These are phyloP conservation scores for Heliconius nattereri DNA, from an alignment of 1,140 invertebrate genomes.

Conservation along the genomic window DNA sequence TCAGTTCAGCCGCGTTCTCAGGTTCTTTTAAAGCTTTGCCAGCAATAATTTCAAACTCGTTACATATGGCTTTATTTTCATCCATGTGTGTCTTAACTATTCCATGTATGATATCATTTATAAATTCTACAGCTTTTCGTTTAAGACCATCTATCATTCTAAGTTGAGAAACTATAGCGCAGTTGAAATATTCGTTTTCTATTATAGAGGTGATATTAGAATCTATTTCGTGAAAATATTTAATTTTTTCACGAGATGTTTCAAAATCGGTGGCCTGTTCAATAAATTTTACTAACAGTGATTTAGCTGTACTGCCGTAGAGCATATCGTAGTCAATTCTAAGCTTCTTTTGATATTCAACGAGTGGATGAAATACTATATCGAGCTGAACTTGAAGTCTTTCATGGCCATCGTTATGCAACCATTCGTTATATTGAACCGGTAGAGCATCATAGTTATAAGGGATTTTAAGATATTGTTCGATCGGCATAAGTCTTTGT, in stretches of 20 bases:
- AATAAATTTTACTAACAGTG: slow-evolving; percentile 60
- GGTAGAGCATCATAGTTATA: slow-evolving; percentile 68
- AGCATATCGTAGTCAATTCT: slow-evolving; percentile 67
- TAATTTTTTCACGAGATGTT: slow-evolving; percentile 82
- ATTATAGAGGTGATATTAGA: slow-evolving; percentile 82
- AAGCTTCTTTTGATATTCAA: slow-evolving; percentile 65
- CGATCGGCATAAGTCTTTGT: slow-evolving; percentile 78
- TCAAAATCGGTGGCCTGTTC: slow-evolving; percentile 76
- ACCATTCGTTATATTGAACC: slow-evolving; percentile 73
- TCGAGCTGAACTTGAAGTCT: slow-evolving; percentile 68
- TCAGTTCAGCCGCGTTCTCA: slow-evolving; percentile 85
- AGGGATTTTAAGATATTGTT: slow-evolving; percentile 73
- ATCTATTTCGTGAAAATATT: slow-evolving; percentile 83
- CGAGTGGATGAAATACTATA: slow-evolving; percentile 64
- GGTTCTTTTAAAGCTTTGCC: slow-evolving; percentile 84
- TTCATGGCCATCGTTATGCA: slow-evolving; percentile 67
- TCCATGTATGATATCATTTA: slow-evolving; percentile 70
- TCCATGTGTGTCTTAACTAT: slow-evolving; percentile 69
- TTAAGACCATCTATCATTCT: slow-evolving; percentile 73
- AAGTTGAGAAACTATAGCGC: slow-evolving; percentile 67
- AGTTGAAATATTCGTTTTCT: slow-evolving; percentile 84
- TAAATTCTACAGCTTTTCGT: slow-evolving; percentile 65
- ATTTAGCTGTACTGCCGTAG: slow-evolving; percentile 61
- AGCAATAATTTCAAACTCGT: slow-evolving; percentile 83
- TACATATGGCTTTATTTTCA: slow-evolving; percentile 84